Evolutionary conservation across 2,797 vertebrate genomes (phyloP).

Genomic region (Eulemur mongoz): DNA sequence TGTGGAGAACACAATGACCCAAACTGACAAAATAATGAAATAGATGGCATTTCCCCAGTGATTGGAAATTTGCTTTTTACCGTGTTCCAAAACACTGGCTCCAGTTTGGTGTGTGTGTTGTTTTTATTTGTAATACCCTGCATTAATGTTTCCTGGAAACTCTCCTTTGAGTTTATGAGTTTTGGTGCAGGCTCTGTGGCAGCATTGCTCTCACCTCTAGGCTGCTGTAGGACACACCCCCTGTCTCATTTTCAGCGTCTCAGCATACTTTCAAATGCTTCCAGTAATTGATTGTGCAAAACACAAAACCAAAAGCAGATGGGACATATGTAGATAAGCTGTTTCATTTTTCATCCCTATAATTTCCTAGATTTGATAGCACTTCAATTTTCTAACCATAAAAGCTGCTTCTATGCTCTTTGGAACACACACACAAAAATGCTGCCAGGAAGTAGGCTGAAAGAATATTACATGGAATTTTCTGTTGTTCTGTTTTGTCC

Average conservation of each 20-base stretch:
- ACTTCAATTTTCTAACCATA: conserved; percentile 73
- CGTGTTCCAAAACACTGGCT: conserved; percentile 37
- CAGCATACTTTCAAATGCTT: conserved; percentile 54
- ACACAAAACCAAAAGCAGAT: conserved; percentile 71
- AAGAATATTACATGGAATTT: not conserved
- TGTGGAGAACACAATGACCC: conserved; percentile 47
- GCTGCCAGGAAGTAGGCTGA: conserved; percentile 50
- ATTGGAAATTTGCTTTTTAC: conserved; percentile 50
- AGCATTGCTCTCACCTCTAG: not conserved
- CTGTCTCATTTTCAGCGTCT: not conserved
- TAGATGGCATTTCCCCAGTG: conserved; percentile 25
- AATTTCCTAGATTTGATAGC: conserved; percentile 71
- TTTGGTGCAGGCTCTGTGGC: not conserved
- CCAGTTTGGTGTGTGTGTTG: not conserved
- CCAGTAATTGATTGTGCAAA: conserved; percentile 72
- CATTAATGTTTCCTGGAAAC: conserved; percentile 32
- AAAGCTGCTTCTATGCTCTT: conserved; percentile 52
- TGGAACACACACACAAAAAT: not conserved
- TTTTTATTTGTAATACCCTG: conserved; percentile 25
- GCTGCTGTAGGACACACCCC: not conserved
- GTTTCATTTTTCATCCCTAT: conserved; percentile 61
- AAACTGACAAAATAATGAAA: not conserved
- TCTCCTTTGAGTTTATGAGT: not conserved
- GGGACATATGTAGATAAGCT: conserved; percentile 57
- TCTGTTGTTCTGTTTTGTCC: not conserved